phyloP scores from a whole-genome alignment of 1,140 invertebrate genomes.

The Arion vulgaris region DNA sequence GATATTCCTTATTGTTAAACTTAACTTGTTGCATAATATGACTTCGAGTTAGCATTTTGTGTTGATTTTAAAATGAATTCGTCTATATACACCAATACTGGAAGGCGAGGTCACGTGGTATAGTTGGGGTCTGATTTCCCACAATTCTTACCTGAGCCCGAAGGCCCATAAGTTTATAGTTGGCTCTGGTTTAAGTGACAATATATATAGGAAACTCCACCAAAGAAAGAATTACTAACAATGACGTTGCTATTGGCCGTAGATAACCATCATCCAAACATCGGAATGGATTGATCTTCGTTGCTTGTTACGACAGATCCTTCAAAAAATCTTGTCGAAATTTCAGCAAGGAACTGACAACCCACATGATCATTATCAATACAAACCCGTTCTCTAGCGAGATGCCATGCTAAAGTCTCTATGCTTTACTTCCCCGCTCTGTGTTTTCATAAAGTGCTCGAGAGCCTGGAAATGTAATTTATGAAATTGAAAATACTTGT shows the following conservation, averaged over 20 bases:
- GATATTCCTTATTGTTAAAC: too few relatives aligned
- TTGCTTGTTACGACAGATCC: background rate
- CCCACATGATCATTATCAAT: conserved; percentile 23
- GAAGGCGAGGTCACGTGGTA: too few relatives aligned
- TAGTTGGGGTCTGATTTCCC: too few relatives aligned
- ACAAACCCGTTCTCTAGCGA: background rate
- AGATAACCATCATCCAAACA: background rate
- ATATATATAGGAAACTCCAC: background rate
- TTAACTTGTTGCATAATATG: too few relatives aligned
- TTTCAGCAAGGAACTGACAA: background rate
- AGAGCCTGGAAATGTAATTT: conserved; percentile 17
- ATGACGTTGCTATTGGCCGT: background rate
- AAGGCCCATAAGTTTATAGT: too few relatives aligned
- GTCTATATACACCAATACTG: too few relatives aligned
- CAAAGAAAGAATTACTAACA: background rate
- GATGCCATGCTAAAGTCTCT: background rate
- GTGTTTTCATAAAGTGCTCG: background rate
- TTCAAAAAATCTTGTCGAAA: background rate
- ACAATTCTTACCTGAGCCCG: too few relatives aligned
- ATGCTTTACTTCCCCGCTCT: background rate
- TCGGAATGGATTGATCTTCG: background rate
- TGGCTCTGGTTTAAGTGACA: too few relatives aligned
- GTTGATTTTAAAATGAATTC: too few relatives aligned
- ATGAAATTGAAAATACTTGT: conserved; percentile 33
- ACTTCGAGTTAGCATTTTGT: too few relatives aligned